Evolutionary conservation across 2,113 vertebrate genomes (phyloP), one percentile per base, ranked within the genome.

Genomic region (Cebidichthys violaceus): DNA sequence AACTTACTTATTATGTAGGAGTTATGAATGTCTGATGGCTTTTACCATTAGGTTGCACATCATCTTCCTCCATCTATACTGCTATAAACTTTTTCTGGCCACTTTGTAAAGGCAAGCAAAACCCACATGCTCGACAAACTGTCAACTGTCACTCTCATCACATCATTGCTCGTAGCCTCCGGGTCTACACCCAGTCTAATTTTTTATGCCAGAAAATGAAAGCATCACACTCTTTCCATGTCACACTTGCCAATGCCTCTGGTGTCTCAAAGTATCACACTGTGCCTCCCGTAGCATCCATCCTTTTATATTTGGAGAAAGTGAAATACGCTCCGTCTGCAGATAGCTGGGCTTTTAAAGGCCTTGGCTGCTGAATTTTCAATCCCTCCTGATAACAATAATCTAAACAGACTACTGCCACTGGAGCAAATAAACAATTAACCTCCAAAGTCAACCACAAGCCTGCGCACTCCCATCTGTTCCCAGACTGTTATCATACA

Each of bases 361-460:
- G 85, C 66, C 57, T 29, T 62, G 72, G 61, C 86, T 72, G 65
- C 31, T 6, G 71, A 83, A 82, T 87, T 79, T 87, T 71, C 89
- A 81, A 66, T 91, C 67, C 79, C 84, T 84, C 79, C 80, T 75
- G 89, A 92, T 90, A 92, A 92, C 85, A 88, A 85, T 93, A 90
- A 93, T 92, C 86, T 86, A 82, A 89, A 90, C 83, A 89, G 91
- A 89, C 84, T 78, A 75, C 39, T 66, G 83, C 84, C 81, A 86
- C 86, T 89, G 86, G 87, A 91, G 88, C 85, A 93, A 92, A 94
- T 90, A 92, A 93, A 92, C 92, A 92, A 93, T 94, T 94, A 93
- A 93, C 90, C 90, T 93, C 85, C 18, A 82, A 70, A 91, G 75
- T 85, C 87, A 80, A 80, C 85, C 85, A 86, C 73, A 77, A 80